These are phyloP conservation scores for Brenthis daphne DNA, from an alignment of 2,888 invertebrate genomes.

Conservation along the genomic window DNA sequence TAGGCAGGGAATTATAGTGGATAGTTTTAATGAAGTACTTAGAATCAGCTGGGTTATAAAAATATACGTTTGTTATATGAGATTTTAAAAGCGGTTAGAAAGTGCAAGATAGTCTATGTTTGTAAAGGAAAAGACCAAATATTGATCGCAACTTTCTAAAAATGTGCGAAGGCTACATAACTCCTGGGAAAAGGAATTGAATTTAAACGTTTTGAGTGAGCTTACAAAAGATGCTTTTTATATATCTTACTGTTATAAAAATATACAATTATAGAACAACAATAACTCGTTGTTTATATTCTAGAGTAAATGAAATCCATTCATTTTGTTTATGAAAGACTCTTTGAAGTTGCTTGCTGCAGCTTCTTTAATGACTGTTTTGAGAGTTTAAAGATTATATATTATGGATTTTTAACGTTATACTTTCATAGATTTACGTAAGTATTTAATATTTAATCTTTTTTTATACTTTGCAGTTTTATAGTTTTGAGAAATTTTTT, in stretches of 20 bases:
- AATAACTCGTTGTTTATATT: not conserved
- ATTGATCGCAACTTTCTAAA: too few species aligned
- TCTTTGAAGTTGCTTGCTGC: conserved; percentile 13
- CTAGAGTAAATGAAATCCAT: conserved; percentile 4
- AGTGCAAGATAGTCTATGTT: not conserved
- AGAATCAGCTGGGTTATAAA: not conserved
- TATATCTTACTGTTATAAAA: too few species aligned
- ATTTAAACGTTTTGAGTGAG: too few species aligned
- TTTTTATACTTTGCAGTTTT: too few species aligned
- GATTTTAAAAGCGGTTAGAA: not conserved
- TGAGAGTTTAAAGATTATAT: not conserved
- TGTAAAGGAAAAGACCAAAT: too few species aligned
- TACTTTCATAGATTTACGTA: not conserved
- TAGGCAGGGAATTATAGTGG: not conserved
- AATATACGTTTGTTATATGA: conserved; percentile 4
- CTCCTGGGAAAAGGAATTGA: too few species aligned
- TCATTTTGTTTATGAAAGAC: conserved; percentile 10
- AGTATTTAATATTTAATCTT: not conserved
- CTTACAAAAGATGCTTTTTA: too few species aligned
- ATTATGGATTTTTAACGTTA: too few species aligned
- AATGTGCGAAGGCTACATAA: too few species aligned
- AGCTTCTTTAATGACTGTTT: conserved; percentile 5
- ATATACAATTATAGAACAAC: too few species aligned
- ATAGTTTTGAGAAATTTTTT: too few species aligned
- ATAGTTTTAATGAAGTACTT: conserved; percentile 4